Base-by-base conservation (phyloP, 1,140 invertebrate genomes). In the Anastrepha obliqua region DNA sequence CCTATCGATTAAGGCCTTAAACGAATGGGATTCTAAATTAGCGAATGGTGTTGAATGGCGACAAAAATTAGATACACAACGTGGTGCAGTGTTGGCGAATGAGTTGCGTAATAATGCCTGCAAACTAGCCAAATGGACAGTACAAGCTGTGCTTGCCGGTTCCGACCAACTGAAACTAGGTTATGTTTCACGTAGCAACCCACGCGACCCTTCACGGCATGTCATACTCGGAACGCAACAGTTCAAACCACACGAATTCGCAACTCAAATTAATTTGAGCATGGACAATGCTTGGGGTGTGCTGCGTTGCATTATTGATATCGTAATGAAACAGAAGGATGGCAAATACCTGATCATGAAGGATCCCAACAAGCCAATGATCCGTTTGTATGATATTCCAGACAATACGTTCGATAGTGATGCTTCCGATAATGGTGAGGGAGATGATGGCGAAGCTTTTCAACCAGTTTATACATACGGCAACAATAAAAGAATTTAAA, bases 211-310 rank as follows among this genome's bases (percentile, higher is more conserved):
- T 55, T 97, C 98, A 67, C 98, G 98, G 89, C 99, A 99, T 93
- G 98, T 99, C 15, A 99, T 99, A 89, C 94, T 99, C 59, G 99
- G 99, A 47, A 99, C 98, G 5, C 99, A 99, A 93, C 99, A 99
- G 93, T 99, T 99, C 93, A 99, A 99, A 92, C 99, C 99, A 2
- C 96, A 97, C 90, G 99, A 99, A 94, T 99, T 99, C 94, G 99
- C 99, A 8, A 98, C 97, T 4, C 99, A 99, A 94, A 99, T 99
- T 90, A 99, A 99, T 94, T 94, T 99, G 88, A 99, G 99, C 92
- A 99, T 99, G 98, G 99, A 99, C 92, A 99, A 99, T 94, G 98
- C 97, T 2, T 99, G 99, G 99, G 99, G 99, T 88, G 98, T 99
- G 86, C 94, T 99, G n/a, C 95, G 99, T 6, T 99, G 98, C 93